Evolutionary conservation across 2,888 invertebrate species (phyloP), one percentile per base, ranked within the genome.

Genomic region (Acanthosoma haemorrhoidale): DNA sequence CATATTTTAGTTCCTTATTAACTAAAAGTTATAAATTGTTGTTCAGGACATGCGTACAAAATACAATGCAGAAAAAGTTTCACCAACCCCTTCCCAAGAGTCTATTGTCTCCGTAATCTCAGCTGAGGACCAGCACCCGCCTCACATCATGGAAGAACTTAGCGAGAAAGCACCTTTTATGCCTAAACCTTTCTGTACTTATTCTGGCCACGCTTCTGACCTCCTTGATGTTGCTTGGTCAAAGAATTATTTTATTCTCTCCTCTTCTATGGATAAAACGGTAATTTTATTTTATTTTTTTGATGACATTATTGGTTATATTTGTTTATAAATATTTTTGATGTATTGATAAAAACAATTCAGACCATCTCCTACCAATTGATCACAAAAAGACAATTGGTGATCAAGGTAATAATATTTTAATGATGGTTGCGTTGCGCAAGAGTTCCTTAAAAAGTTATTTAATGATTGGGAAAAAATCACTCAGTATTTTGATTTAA

Each of bases 221-320:
- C 83, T 99, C 3, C 84, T 99, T 0, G 99, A 99, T 81, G 90
- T 99, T 0, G 93, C 96, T 5, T 99, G 98, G 99, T 98, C 97
- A 0, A 99, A 97, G 83, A 97, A 96, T 81, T 96, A 96, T 80
- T 98, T 98, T 79, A 88, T 98, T 66, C 82, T 98, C n/a, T 96
- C 96, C 0, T 95, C 96, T 36, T 96, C 96, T 2, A 97, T 97
- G 96, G 97, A 98, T 80, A 96, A 97, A 80, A 99, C 98, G 0
- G 98, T 98, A 51, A 57, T 4, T 66, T 11, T 58, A 18, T 63
- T 31, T 5, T 21, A 2, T 39, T 43, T 31, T 21, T n/a, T n/a
- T n/a, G n/a, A n/a, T n/a, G n/a, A n/a, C n/a, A n/a, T n/a, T n/a
- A n/a, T n/a, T n/a, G n/a, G n/a, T n/a, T n/a, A n/a, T n/a, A n/a